These are phyloP conservation scores for Drosophila sturtevanti DNA, from an alignment of 1,140 invertebrate species.

Conservation along the genomic window DNA sequence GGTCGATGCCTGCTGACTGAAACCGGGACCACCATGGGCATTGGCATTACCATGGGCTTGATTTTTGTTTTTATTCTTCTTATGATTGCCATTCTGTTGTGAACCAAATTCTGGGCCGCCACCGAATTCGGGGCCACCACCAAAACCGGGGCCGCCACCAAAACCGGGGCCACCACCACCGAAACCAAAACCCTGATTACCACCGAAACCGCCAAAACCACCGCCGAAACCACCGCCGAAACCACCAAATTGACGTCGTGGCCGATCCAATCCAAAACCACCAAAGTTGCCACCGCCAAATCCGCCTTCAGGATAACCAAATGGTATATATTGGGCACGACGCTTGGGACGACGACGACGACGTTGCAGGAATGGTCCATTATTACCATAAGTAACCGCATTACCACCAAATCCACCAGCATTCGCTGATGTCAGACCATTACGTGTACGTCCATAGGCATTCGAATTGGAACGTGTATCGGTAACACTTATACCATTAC, in stretches of 20 bases:
- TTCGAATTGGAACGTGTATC: constrained; percentile 67
- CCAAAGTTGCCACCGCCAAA: constrained; percentile 22
- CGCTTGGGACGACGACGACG: constrained; percentile 58
- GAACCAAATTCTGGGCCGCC: background rate
- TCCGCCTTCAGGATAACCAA: constrained; percentile 48
- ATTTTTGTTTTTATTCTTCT: constrained; percentile 35
- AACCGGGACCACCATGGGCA: constrained; percentile 59
- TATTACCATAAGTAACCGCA: constrained; percentile 43
- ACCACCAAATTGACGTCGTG: too few species aligned
- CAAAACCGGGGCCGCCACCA: constrained; percentile 20
- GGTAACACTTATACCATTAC: constrained; percentile 50
- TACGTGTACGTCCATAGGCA: constrained; percentile 53
- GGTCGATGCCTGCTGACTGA: constrained; percentile 76
- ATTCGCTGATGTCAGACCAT: constrained; percentile 67
- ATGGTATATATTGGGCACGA: constrained; percentile 66
- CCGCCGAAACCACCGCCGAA: constrained; percentile 35
- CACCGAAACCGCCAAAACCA: constrained; percentile 39
- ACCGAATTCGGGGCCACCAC: constrained; percentile 20
- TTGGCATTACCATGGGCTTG: constrained; percentile 57
- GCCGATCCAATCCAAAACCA: too few species aligned
- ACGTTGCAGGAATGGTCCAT: constrained; percentile 26
- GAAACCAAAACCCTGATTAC: background rate
- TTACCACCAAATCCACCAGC: constrained; percentile 60
- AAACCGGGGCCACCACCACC: constrained; percentile 10
- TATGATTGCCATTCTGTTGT: constrained; percentile 13